Percentiles rank a stretch among this genome's conserved stretches.
Conservation (phyloP, 2,888 invertebrate species). For the Nemotelus nigrinus region DNA sequence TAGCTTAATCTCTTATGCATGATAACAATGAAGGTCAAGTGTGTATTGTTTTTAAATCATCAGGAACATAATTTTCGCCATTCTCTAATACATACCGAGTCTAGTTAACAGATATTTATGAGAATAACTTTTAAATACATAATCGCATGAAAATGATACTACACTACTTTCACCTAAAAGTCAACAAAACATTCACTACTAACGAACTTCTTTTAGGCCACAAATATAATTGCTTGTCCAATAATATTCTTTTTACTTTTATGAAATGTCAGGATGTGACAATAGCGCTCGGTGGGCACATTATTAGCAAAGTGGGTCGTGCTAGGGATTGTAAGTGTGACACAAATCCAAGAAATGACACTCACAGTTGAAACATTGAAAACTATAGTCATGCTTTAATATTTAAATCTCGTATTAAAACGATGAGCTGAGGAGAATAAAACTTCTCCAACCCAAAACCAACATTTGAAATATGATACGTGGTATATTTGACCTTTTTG, state of each 20-base stretch:
- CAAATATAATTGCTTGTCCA: slow-evolving; percentile 50
- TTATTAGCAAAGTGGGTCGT: too few relatives aligned
- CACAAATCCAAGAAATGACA: too few relatives aligned
- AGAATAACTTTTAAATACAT: slow-evolving; percentile 11
- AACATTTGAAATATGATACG: too few relatives aligned
- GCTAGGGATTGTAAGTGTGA: too few relatives aligned
- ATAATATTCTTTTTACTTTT: slow-evolving; percentile 39
- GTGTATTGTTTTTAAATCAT: slow-evolving; percentile 20
- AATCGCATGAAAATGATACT: slow-evolving; percentile 20
- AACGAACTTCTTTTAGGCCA: slow-evolving; percentile 46
- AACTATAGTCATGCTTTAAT: too few relatives aligned
- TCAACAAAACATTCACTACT: slow-evolving; percentile 18
- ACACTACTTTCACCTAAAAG: slow-evolving; percentile 27
- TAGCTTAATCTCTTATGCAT: neutral
- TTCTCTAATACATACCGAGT: slow-evolving; percentile 9
- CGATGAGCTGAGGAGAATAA: too few relatives aligned
- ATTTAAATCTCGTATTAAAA: too few relatives aligned
- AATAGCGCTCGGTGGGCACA: slow-evolving; percentile 1
- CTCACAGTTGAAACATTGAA: too few relatives aligned
- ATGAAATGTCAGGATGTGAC: slow-evolving; percentile 26
- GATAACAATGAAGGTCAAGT: neutral
- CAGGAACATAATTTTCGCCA: slow-evolving; percentile 43
- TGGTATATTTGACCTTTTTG: too few relatives aligned
- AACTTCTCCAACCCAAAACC: too few relatives aligned
- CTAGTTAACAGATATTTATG: slow-evolving; percentile 30